Evolutionary conservation across 1,140 invertebrate genomes (phyloP).

Genomic region (Stratiolaelaps scimitus): DNA sequence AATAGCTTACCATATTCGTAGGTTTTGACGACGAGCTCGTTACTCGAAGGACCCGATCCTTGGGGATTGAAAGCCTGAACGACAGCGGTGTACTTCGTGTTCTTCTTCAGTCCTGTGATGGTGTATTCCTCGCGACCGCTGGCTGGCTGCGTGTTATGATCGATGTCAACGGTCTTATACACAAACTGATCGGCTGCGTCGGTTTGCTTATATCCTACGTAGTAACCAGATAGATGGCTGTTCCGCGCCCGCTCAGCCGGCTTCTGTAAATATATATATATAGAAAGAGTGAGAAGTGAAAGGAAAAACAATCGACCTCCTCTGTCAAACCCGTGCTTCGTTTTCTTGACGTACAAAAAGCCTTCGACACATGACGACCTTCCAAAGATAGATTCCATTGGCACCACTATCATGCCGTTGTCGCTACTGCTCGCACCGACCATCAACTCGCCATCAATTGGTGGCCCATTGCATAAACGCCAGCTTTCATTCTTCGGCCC

Average conservation of each 20-base stretch:
- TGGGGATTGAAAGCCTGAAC: slow-evolving; percentile 42
- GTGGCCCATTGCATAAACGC: too few species aligned
- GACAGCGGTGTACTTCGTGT: slow-evolving; percentile 40
- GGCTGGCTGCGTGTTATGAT: slow-evolving; percentile 29
- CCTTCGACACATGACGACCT: too few species aligned
- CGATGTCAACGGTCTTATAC: slow-evolving; percentile 35
- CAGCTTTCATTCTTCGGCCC: too few species aligned
- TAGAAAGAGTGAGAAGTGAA: background rate
- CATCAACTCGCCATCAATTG: too few species aligned
- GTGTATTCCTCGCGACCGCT: slow-evolving; percentile 34
- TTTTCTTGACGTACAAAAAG: too few species aligned
- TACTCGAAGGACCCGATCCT: slow-evolving; percentile 56
- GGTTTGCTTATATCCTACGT: slow-evolving; percentile 47
- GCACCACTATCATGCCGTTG: too few species aligned
- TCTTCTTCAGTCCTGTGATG: slow-evolving; percentile 37
- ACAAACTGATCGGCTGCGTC: slow-evolving; percentile 37
- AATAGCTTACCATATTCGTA: slow-evolving; percentile 57
- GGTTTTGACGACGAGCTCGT: slow-evolving; percentile 59
- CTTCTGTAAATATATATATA: background rate
- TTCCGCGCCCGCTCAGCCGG: slow-evolving; percentile 42
- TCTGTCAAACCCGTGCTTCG: too few species aligned
- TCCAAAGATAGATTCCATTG: too few species aligned
- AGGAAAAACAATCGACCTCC: too few species aligned
- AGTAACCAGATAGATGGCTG: slow-evolving; percentile 58
- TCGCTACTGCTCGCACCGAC: too few species aligned